Evolutionary conservation across 2,113 vertebrate species (phyloP).

Genomic region (Ahaetulla prasina): DNA sequence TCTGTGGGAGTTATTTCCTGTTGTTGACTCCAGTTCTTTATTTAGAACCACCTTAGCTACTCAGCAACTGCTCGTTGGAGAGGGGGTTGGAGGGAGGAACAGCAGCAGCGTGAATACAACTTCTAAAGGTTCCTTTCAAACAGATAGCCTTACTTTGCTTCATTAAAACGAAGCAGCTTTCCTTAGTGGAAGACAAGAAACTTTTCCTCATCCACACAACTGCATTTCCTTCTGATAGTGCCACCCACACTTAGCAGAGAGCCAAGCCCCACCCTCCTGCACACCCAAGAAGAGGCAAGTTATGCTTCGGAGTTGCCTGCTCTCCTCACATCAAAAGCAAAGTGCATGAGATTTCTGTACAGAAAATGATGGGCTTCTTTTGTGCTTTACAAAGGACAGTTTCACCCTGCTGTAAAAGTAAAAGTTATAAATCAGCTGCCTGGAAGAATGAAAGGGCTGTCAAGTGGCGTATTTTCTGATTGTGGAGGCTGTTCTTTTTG

Average conservation of each 20-base stretch:
- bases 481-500: constrained; percentile 17
- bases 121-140: constrained; percentile 63
- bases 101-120: constrained; percentile 67
- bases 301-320: constrained; percentile 4
- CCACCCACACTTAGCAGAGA: background rate
- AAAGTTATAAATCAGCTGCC: constrained; percentile 16
- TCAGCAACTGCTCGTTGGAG: constrained; percentile 69
- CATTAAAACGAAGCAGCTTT: constrained; percentile 48
- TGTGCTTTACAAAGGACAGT: background rate
- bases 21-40: constrained; percentile 99
- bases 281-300: background rate
- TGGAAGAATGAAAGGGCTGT: constrained; percentile 28
- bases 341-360: background rate
- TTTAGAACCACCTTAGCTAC: constrained; percentile 95
- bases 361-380: constrained; percentile 14
- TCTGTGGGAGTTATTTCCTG: constrained; percentile 99
- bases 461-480: background rate
- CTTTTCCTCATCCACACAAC: background rate
- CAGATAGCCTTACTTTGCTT: constrained; percentile 53
- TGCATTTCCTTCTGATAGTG: constrained; percentile 31
- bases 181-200: constrained; percentile 18
- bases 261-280: background rate
- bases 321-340: constrained; percentile 29
- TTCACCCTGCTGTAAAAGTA: background rate
- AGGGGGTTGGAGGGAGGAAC: constrained; percentile 1